Evolutionary conservation across 2,797 vertebrate genomes (phyloP), one percentile per base, ranked within the genome.

Genomic region (Sebastes oblongus): DNA sequence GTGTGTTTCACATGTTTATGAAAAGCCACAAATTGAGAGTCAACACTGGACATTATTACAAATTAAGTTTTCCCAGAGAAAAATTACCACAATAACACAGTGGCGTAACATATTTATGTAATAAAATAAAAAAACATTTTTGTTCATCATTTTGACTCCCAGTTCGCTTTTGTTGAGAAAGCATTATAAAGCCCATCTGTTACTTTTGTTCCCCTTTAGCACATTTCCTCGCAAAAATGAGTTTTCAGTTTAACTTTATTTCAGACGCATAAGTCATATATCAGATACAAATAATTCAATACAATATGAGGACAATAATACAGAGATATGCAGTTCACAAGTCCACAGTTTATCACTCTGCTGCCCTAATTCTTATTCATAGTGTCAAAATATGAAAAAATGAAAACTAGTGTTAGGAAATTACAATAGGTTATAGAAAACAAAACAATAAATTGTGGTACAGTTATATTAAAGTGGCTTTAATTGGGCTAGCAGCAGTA

Each of bases 261-360:
- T 46, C 1, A 46, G 42, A 46, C 7, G 16, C 16, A 46, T 2
- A 18, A 16, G 6, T 46, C 16, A 3, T 1, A 46, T 46, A 18
- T 46, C 42, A 46, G 18, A 20, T 20, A 4, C 0, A 50, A 50
- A 50, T 8, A 50, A 20, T 4, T 6, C 0, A 0, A 50, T 8
- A 50, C 46, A 50, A 50, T 20, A 50, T 50, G 8, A 50, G 46
- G 46, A 50, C 46, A 50, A 4, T 50, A 4, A 50, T 18, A 8
- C 1, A 50, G 46, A 50, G 46, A 50, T 50, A 50, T 20, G 46
- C 46, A 50, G 18, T 50, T 50, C 1, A 50, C 18, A 50, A 50
- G 46, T 50, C 18, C 46, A 50, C 46, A 50, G 16, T 20, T 20
- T 60, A n/a, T 50, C 8, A 24, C 14, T 73, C 30, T 61, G 27